A percentile compares a stretch with the other conserved stretches of the same genome.
Evolutionary conservation across 2,888 invertebrate species (phyloP).

Genomic region (Byasa hedistus): DNA sequence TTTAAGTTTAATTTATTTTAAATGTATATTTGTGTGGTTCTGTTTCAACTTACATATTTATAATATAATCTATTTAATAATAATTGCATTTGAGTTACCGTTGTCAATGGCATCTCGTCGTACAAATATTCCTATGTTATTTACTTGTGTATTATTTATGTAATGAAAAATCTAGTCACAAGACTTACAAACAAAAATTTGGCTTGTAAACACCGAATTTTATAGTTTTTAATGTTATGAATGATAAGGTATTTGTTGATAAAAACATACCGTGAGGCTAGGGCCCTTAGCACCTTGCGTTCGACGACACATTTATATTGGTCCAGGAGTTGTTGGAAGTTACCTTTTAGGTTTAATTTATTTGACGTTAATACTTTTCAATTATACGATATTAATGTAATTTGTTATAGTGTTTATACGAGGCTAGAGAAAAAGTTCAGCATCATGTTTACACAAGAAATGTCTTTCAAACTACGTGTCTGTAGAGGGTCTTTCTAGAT

Average conservation of each 20-base stretch:
- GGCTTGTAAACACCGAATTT: conserved; percentile 70
- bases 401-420: conserved; percentile 65
- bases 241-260: conserved; percentile 66
- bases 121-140: conserved; percentile 81
- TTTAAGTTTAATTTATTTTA: conserved; percentile 75
- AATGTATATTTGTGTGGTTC: conserved; percentile 72
- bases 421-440: conserved; percentile 75
- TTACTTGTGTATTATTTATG: conserved; percentile 75
- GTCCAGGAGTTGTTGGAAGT: conserved; percentile 61
- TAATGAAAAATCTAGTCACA: conserved; percentile 79
- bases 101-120: conserved; percentile 80
- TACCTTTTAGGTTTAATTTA: conserved; percentile 77
- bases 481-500: conserved; percentile 74
- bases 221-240: conserved; percentile 61
- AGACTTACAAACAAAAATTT: conserved; percentile 76
- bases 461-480: conserved; percentile 65
- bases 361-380: conserved; percentile 68
- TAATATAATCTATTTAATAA: conserved; percentile 62
- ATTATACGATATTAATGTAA: conserved; percentile 67
- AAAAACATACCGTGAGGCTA: conserved; percentile 46
- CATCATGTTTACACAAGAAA: conserved; percentile 52
- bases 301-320: conserved; percentile 31
- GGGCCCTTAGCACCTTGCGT: conserved; percentile 27
- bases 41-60: conserved; percentile 55
- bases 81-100: conserved; percentile 80